Conservation (phyloP, 2,888 invertebrate genomes). For the Polydrusus cervinus region DNA sequence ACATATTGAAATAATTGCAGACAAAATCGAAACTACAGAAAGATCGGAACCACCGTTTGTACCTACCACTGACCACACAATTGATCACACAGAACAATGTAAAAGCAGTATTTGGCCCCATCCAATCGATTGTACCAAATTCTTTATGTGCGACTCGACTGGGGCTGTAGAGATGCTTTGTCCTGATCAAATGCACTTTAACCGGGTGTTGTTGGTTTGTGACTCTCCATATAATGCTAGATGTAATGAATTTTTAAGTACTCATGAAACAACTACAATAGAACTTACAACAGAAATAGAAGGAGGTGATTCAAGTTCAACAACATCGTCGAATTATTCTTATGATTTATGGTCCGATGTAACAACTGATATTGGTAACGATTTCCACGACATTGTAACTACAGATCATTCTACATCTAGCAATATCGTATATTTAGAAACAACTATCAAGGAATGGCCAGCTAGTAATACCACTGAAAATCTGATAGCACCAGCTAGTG, state of each 20-base stretch:
- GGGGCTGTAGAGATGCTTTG: background rate
- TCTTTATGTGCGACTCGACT: background rate
- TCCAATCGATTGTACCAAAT: slow-evolving; percentile 16
- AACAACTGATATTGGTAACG: background rate
- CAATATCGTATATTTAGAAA: no score
- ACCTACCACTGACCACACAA: background rate
- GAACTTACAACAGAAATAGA: background rate
- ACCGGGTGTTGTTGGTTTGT: background rate
- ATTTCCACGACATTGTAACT: background rate
- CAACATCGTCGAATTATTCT: background rate
- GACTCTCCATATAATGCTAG: background rate
- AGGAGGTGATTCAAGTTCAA: background rate
- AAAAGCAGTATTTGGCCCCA: slow-evolving; percentile 9
- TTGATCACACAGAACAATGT: background rate
- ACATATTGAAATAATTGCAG: background rate
- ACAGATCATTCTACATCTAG: background rate
- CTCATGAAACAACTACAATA: background rate
- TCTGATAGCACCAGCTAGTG: background rate
- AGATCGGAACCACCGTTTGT: background rate
- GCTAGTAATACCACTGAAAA: background rate
- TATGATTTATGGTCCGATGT: background rate
- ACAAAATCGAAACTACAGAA: background rate
- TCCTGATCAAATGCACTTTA: slow-evolving; percentile 1
- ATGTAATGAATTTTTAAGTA: background rate
- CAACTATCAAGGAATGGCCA: no score